Base-by-base conservation (phyloP, 1,140 invertebrate species). In the Varroa destructor region DNA sequence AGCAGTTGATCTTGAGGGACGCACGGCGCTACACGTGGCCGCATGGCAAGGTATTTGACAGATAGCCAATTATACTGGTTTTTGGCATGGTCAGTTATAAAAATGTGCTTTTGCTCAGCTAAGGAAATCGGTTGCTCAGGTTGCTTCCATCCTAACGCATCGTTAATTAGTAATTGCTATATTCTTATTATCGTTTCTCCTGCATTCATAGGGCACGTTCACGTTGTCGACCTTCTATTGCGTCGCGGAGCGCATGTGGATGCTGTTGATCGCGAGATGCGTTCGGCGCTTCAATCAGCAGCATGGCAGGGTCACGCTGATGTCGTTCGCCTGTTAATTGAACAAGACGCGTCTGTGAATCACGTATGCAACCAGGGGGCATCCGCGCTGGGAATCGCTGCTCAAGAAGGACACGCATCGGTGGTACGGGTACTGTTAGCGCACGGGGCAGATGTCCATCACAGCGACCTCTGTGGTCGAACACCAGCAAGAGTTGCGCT, bases 261-360 rank as follows among this genome's bases (percentile, higher is more conserved):
- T 79, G 89, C 89, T 0, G 86, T 88, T 71, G 93, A 97, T 79
- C 86, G 89, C 77, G 93, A 95, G 78, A 86, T 87, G 67, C 83
- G 93, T 56, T 94, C 91, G 0, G 88, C 93, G 4, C 79, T 96
- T 72, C 92, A 95, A 81, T 92, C 90, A 25, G 92, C 92, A n/a
- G 89, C 90, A 70, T 96, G 92, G 92, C 89, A 94, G 78, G 93
- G 93, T 6, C 89, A 94, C 76, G 85, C 86, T 40, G 84, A 86
- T 71, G 89, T 92, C 55, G 90, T 96, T 56, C 84, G 87, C 70
- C 81, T 93, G 55, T 81, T 97, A 8, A 80, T 93, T 14, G 86
- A 88, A 77, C 84, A 86, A 75, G 87, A 87, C 4, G 82, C 91
- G 0, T 81, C 84, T 72, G 88, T 91, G 14, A 87, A 94, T 81